These are phyloP conservation scores for Cynocephalus volans DNA, from an alignment of 2,113 vertebrate genomes.

Conservation along the genomic window DNA sequence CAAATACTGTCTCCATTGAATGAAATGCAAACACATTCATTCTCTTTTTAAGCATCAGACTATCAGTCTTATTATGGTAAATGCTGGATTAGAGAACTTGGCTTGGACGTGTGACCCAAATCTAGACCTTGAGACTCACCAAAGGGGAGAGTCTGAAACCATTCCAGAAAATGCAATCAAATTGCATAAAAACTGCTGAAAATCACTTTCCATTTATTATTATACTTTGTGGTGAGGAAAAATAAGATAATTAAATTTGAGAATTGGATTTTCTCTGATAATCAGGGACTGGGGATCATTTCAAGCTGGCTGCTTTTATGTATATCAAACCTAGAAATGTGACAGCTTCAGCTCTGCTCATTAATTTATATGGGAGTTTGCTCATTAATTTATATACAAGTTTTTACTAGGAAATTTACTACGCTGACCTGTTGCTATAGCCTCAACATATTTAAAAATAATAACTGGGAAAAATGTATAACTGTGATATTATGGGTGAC, in stretches of 20 bases:
- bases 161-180: slow-evolving; percentile 8
- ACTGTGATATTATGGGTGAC: slow-evolving; percentile 13
- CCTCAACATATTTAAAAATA: slow-evolving; percentile 66
- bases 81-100: not conserved
- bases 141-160: not conserved
- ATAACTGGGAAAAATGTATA: slow-evolving; percentile 51
- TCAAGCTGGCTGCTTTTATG: not conserved
- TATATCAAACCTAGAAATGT: slow-evolving; percentile 26
- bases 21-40: not conserved
- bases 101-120: not conserved
- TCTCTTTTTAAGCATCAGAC: not conserved
- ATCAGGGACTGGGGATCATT: slow-evolving; percentile 12
- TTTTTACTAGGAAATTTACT: slow-evolving; percentile 74
- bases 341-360: slow-evolving; percentile 37
- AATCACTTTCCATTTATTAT: slow-evolving; percentile 17
- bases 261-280: slow-evolving; percentile 73
- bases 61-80: not conserved
- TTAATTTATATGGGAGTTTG: slow-evolving; percentile 69
- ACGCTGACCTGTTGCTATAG: slow-evolving; percentile 50
- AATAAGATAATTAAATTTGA: slow-evolving; percentile 61
- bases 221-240: not conserved
- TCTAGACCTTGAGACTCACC: not conserved
- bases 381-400: slow-evolving; percentile 60
- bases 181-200: slow-evolving; percentile 44
- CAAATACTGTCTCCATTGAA: not conserved